Evolutionary conservation across 1,140 invertebrate genomes (phyloP), one percentile per base, ranked within the genome.

Genomic region (Heliconius melpomene): DNA sequence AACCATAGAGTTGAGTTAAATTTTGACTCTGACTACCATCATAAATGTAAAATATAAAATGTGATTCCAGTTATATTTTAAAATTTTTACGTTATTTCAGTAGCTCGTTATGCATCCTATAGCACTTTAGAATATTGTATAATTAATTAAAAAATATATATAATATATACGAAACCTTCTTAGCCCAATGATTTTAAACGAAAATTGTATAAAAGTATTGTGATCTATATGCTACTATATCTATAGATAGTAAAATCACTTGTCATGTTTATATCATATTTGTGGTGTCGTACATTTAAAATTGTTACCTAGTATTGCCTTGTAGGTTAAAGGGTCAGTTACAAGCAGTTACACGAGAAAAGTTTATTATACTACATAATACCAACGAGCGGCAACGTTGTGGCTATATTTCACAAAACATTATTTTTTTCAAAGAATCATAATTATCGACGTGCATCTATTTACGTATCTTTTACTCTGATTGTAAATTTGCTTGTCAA

Each of bases 241-340:
- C 60, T 66, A 50, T 54, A 78, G 76, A 54, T 78, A 78, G 40
- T 66, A 73, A 72, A 38, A 80, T 77, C 38, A 70, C 79, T 77
- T 78, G 76, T 83, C 78, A 73, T 71, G 9, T 80, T 80, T 54
- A 82, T 72, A 72, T 78, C 32, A 81, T 84, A 82, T 74, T 78
- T 79, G 66, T 72, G 70, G 75, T 77, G 79, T 80, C 73, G 71
- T 77, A 77, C 60, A 76, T 82, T 75, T 80, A 46, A 54, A 38
- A 74, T 80, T 72, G 72, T 79, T 79, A 81, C 70, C 75, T 77
- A 79, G 40, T 78, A 83, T 79, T 81, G 73, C 60, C 75, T 76
- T 74, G 60, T 66, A 66, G 60, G 26, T 66, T 66, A 29, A 16
- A 66, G 29, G 9, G 2, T 66, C 26, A 16, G 11, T 66, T 29